Base-by-base conservation (phyloP, 1,140 invertebrate genomes). In the Drusus annulatus region DNA sequence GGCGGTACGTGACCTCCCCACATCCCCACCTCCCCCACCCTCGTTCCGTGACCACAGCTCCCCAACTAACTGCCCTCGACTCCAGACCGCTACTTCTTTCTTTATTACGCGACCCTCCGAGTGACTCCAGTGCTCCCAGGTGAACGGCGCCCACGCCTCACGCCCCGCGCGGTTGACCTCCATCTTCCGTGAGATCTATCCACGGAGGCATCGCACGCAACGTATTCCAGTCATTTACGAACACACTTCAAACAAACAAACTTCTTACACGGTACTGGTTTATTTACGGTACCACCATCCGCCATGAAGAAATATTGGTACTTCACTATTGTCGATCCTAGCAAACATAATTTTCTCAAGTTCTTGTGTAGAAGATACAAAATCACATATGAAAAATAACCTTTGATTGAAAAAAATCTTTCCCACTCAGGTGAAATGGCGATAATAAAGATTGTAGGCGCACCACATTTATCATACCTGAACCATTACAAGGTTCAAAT, bases 1-100 rank as follows among this genome's bases (percentile, higher is more conserved):
- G 76, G 63, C 23, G 58, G 78, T n/a, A 78, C 78, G 79, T 80
- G 78, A 69, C 71, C 74, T 31, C 19, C 45, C 17, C 52, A 5
- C 36, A 31, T 19, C 54, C 36, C 15, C 16, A 7, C n/a, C 25
- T 5, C 2, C 25, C 5, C 25, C 25, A 5, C 25, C 25, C 25
- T n/a, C 28, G 23, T n/a, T n/a, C 28, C 23, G 21, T 23, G 36
- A 45, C 45, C 45, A n/a, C 36, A n/a, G 8, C 19, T 3, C 17
- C 36, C 50, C 68, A 21, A 50, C 21, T 31, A 28, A 19, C 63
- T 36, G 31, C n/a, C 50, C 36, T 45, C 36, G 36, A 7, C 10
- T 45, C 36, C 36, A 68, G 16, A 68, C 63, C 19, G 60, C 60
- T 17, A 23, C 68, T 71, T 51, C 28, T 71, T 71, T 54, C 68